Conservation (phyloP, 2,113 vertebrate genomes). For the Clinocottus analis region DNA sequence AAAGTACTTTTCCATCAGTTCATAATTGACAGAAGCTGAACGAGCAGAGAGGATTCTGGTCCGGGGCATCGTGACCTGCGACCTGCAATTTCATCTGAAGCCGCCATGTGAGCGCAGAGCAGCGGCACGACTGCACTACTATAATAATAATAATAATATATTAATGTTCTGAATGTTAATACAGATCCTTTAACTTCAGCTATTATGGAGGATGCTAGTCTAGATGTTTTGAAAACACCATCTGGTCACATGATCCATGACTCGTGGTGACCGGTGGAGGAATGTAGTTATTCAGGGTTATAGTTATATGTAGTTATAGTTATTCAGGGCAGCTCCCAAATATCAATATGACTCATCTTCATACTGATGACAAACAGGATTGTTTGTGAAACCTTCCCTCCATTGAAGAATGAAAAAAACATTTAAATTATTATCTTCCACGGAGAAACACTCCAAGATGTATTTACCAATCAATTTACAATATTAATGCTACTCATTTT, state of each 20-base stretch:
- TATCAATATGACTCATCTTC: neutral
- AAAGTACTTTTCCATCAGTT: neutral
- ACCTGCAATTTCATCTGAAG: too few species aligned
- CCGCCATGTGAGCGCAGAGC: too few species aligned
- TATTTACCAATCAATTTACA: neutral
- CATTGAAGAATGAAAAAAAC: neutral
- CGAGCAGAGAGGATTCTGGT: neutral
- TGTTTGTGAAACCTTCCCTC: neutral
- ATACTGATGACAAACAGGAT: neutral
- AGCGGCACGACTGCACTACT: too few species aligned
- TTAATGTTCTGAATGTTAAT: too few species aligned
- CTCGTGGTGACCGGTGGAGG: neutral
- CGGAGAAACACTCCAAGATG: neutral
- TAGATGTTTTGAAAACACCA: too few species aligned
- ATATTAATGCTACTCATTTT: neutral
- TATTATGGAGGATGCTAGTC: too few species aligned
- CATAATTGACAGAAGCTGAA: neutral
- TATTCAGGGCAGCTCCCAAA: neutral
- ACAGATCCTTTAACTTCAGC: too few species aligned
- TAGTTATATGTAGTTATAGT: too few species aligned
- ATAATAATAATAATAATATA: too few species aligned
- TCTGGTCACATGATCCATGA: too few species aligned
- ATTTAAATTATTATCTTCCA: neutral
- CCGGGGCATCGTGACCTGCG: constrained; percentile 16
- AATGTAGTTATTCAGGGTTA: constrained; percentile 9